phyloP scores from a whole-genome alignment of 2,113 vertebrate genomes.

The Pholis gunnellus region DNA sequence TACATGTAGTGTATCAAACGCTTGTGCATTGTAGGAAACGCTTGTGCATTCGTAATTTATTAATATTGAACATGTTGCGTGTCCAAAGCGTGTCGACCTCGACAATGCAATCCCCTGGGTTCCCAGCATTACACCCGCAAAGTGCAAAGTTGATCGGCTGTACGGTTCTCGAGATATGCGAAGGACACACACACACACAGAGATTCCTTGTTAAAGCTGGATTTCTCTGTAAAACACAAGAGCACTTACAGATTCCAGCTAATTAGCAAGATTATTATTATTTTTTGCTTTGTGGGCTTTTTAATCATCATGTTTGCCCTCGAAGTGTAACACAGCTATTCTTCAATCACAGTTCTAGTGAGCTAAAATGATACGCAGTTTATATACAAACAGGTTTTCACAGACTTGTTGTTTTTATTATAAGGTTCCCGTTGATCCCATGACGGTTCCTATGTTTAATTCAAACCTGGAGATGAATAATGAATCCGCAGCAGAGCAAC shows the following conservation, averaged over 20 bases:
- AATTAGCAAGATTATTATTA: not conserved
- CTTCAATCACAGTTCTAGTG: not conserved
- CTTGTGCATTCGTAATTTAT: no score
- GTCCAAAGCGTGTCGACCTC: no score
- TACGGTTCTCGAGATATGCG: no score
- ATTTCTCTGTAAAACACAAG: not conserved
- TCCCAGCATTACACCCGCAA: no score
- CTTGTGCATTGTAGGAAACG: no score
- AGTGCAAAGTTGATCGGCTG: no score
- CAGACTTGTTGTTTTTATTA: slow-evolving; percentile 23
- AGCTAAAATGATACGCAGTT: not conserved
- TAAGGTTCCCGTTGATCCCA: slow-evolving; percentile 33
- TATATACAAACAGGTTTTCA: not conserved
- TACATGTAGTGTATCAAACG: no score
- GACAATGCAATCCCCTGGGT: no score
- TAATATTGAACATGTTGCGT: no score
- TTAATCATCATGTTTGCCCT: not conserved
- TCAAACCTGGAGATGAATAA: slow-evolving; percentile 43
- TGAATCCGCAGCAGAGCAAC: slow-evolving; percentile 26
- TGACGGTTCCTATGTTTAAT: slow-evolving; percentile 45
- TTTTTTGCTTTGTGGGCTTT: not conserved
- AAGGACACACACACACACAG: not conserved
- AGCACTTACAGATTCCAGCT: not conserved
- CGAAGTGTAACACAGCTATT: not conserved
- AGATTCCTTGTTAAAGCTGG: not conserved